phyloP scores from a whole-genome alignment of 2,797 vertebrate genomes.

The Oreortyx pictus region DNA sequence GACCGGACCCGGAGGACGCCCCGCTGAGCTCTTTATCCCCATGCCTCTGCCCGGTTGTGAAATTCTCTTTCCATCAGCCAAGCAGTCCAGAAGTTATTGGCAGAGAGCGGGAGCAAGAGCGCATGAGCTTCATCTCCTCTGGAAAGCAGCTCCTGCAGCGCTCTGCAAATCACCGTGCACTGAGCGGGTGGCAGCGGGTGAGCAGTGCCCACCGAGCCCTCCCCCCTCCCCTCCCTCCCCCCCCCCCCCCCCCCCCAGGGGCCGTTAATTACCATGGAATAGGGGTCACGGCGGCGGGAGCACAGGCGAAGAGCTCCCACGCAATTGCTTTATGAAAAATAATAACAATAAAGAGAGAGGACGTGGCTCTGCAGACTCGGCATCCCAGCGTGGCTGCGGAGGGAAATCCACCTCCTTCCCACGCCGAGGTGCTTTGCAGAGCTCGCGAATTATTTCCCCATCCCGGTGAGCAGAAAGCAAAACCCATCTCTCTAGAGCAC shows the following conservation, averaged over 20 bases:
- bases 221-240: neutral
- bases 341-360: neutral
- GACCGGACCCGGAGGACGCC: neutral
- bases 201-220: neutral
- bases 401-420: neutral
- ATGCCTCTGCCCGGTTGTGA: neutral
- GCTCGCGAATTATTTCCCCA: no score
- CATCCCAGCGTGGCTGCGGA: neutral
- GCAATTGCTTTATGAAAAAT: neutral
- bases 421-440: accelerated
- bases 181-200: neutral
- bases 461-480: accelerated
- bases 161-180: neutral
- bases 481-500: neutral
- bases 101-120: neutral
- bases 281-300: neutral
- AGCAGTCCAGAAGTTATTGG: neutral
- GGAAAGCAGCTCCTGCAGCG: neutral
- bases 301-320: neutral
- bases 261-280: constrained; percentile 17
- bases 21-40: neutral
- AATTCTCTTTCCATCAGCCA: neutral
- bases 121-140: neutral
- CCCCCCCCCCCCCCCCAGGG: neutral
- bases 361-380: no score